Evolutionary conservation across 1,140 invertebrate species (phyloP).

Genomic region (Tachypleus tridentatus): DNA sequence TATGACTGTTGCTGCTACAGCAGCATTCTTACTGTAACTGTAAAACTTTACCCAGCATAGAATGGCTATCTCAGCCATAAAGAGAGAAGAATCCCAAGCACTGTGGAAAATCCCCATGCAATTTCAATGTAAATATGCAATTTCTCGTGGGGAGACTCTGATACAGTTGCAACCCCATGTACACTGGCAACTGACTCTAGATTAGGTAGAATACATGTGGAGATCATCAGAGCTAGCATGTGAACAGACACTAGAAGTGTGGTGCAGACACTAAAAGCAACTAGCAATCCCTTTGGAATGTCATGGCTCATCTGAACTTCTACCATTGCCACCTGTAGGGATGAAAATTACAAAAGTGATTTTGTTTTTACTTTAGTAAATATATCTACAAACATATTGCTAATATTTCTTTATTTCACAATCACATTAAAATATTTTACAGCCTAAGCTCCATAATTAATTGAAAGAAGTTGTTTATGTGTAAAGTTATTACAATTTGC

Average conservation of each 20-base stretch:
- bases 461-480: too few relatives aligned
- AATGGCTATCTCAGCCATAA: conserved; percentile 87
- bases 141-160: conserved; percentile 39
- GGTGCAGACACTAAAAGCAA: conserved; percentile 89
- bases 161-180: conserved; percentile 31
- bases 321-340: conserved; percentile 79
- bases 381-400: too few relatives aligned
- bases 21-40: conserved; percentile 19
- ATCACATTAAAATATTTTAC: too few relatives aligned
- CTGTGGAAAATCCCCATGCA: conserved; percentile 93
- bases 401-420: too few relatives aligned
- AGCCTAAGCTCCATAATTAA: too few relatives aligned
- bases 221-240: conserved; percentile 97
- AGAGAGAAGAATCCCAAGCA: conserved; percentile 83
- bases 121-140: conserved; percentile 71
- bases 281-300: conserved; percentile 65
- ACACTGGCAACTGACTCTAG: conserved; percentile 40
- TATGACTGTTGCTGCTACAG: conserved; percentile 45
- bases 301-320: conserved; percentile 71
- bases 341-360: too few relatives aligned
- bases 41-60: conserved; percentile 60
- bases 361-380: too few relatives aligned
- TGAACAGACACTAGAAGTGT: conserved; percentile 93
- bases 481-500: too few relatives aligned
- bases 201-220: conserved; percentile 84